Evolutionary conservation across 2,888 invertebrate species (phyloP).

Genomic region (Scelioninae gen. 2): DNA sequence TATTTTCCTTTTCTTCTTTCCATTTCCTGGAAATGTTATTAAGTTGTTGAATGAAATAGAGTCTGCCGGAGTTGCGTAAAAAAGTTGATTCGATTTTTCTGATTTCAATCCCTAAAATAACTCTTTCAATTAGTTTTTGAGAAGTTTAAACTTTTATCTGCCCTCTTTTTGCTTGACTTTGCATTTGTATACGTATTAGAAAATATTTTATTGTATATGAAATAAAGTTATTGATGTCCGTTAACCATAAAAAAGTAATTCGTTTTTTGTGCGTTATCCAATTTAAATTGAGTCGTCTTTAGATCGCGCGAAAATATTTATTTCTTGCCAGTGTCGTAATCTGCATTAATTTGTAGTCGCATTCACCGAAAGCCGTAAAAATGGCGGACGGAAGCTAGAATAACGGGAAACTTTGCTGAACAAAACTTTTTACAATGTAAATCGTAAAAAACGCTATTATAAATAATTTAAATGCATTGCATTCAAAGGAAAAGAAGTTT

Average conservation of each 20-base stretch:
- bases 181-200: no score
- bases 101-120: no score
- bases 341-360: constrained; percentile 55
- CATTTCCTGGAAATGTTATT: constrained; percentile 3
- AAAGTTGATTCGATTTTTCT: no score
- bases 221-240: constrained; percentile 5
- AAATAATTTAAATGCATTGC: constrained; percentile 70
- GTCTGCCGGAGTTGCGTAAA: no score
- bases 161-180: no score
- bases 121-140: no score
- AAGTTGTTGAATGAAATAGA: background rate
- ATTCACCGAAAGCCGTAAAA: constrained; percentile 38
- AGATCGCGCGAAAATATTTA: constrained; percentile 48
- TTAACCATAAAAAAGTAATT: constrained; percentile 26
- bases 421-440: constrained; percentile 63
- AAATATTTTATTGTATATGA: no score
- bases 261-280: constrained; percentile 32
- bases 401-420: constrained; percentile 27
- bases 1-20: background rate
- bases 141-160: no score
- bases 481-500: constrained; percentile 55
- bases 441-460: constrained; percentile 67
- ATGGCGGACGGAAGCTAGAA: constrained; percentile 38
- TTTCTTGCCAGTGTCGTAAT: constrained; percentile 47
- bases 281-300: constrained; percentile 36